Conservation (phyloP, 2,888 invertebrate species). For the Cancer borealis region DNA sequence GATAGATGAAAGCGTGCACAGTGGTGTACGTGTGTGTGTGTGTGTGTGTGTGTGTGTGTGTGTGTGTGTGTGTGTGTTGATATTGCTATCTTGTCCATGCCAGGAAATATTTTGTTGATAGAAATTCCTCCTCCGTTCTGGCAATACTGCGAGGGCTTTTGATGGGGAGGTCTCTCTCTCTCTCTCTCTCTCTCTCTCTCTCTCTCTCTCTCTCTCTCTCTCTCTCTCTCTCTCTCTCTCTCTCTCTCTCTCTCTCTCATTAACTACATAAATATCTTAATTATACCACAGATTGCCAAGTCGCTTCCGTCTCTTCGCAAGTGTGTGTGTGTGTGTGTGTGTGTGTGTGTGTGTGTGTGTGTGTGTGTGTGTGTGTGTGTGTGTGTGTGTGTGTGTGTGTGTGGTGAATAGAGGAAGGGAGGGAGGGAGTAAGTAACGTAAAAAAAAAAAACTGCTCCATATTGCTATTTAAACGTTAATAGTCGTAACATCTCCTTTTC, state of each 20-base stretch:
- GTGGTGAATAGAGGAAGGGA: background rate
- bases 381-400: background rate
- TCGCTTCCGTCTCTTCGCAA: background rate
- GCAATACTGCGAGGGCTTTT: background rate
- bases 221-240: slow-evolving; percentile 7
- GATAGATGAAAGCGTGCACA: background rate
- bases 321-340: background rate
- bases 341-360: slow-evolving; percentile 26
- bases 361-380: slow-evolving; percentile 4
- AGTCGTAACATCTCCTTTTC: background rate
- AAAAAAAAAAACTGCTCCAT: background rate
- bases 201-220: slow-evolving; percentile 51
- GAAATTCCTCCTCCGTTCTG: background rate
- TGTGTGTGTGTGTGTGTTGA: slow-evolving; percentile 11
- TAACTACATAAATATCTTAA: slow-evolving; percentile 17
- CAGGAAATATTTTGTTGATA: background rate
- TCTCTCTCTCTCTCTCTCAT: background rate
- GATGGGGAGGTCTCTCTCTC: background rate
- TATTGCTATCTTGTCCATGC: too few species aligned
- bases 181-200: slow-evolving; percentile 42
- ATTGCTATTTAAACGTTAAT: background rate
- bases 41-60: slow-evolving; percentile 27
- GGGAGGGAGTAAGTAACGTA: background rate
- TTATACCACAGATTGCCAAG: slow-evolving; percentile 1
- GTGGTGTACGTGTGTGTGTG: slow-evolving; percentile 8